Evolutionary conservation across 2,888 invertebrate species (phyloP), one percentile per base, ranked within the genome.

Genomic region (Hyposoter didymator): DNA sequence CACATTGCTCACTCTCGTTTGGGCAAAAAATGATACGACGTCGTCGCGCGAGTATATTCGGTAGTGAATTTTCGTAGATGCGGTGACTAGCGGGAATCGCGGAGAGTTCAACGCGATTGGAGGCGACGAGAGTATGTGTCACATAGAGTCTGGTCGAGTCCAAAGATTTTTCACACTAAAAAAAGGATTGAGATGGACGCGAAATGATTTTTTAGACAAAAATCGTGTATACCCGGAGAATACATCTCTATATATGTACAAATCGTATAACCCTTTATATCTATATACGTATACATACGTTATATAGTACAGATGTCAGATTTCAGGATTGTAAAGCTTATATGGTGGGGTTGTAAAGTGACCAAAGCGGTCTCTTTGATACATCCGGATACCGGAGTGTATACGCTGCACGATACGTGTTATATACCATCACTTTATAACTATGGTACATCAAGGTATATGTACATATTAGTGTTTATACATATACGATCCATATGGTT

Each of bases 351-450:
- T 88, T 91, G 90, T 91, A 88, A 88, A 88, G 79, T 84, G 83
- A 85, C 87, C 91, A 92, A 89, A 89, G 90, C 91, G 93, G 93
- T 88, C 87, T 87, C 93, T 93, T 93, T 93, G 93, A 93, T 92
- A 89, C 82, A 87, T 87, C 89, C 88, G 87, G 87, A 84, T 88
- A 86, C 45, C 62, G 83, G 85, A 83, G 86, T 86, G 84, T 82
- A 70, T 78, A 87, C 84, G 84, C 87, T 84, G 75, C 76, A 75
- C 79, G 85, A 82, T 85, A 78, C 85, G 72, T 64, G 62, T 49
- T 90, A 88, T 90, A 88, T 89, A 89, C 88, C 19, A 49, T 59
- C 22, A 32, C 52, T n/a, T 62, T 59, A 62, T 67, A 79, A 59
- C 78, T 82, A 75, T 75, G 67, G 75, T 78, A 73, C 75, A 84